Base-by-base conservation (phyloP, 2,113 vertebrate genomes). In the Trematomus loennbergii region DNA sequence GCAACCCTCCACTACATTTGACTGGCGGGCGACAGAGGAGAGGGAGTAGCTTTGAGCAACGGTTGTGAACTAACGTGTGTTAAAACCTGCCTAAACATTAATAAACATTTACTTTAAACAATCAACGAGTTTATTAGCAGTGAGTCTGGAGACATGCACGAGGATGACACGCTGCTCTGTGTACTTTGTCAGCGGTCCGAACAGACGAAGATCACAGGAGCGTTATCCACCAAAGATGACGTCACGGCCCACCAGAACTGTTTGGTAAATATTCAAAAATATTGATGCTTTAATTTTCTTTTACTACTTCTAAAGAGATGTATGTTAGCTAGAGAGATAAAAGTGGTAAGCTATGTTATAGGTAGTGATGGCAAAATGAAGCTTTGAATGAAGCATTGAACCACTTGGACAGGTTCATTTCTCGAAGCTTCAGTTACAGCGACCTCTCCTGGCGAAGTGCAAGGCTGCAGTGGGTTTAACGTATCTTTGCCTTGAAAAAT, bases 231-330 rank as follows among this genome's bases (percentile, higher is more conserved):
- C 0, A 93, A 94, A 78, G 50, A 61, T 0, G 0, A 29, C 0
- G 55, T 94, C 0, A 86, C 90, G 0, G 95, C 93, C 2, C 95
- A 96, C 22, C 83, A 94, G 43, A 94, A 95, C 79, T 96, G 95
- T 53, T 20, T 96, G 92, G 95, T 96, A 86, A 89, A 72, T 59
- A 48, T 59, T 29, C 29, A 29, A 29, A 29, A 29, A 29, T 29
- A 29, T 29, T 0, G 4, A 29, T 29, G 3, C 29, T 29, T 29
- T 29, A 29, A 40, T 40, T 40, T 6, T 40, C 36, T 36, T 36
- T 36, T 40, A 40, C 36, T 40, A 7, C 36, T 40, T 40, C 36
- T 12, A 10, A 5, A 29, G 0, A 25, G 16, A 2, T 68, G 4
- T 18, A 20, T 25, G 43, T n/a, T 18, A n/a, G 60, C 36, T 40